Evolutionary conservation across 2,797 vertebrate species (phyloP).

Genomic region (Tachyglossus aculeatus): DNA sequence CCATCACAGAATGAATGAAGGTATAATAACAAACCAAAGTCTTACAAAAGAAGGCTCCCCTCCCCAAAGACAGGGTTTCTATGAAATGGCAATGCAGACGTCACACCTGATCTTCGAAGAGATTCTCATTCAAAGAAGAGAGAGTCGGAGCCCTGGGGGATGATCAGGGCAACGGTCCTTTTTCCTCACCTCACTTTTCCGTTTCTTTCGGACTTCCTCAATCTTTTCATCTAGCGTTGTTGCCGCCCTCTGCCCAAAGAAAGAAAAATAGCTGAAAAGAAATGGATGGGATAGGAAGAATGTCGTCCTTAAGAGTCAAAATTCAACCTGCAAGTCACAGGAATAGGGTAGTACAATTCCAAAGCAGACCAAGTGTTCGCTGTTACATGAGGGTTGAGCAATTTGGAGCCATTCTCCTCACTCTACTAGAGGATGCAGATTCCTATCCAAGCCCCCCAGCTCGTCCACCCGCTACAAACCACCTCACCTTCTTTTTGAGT

Average conservation of each 20-base stretch:
- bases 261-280: not conserved
- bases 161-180: not conserved
- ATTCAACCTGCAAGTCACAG: not conserved
- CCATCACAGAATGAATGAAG: fast-evolving
- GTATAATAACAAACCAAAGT: not conserved
- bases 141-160: fast-evolving
- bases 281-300: not conserved
- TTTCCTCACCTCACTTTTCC: slow-evolving; percentile 83
- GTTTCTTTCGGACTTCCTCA: slow-evolving; percentile 88
- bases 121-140: too few relatives aligned
- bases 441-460: fast-evolving
- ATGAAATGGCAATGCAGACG: too few relatives aligned
- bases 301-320: not conserved
- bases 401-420: not conserved
- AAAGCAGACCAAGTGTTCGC: not conserved
- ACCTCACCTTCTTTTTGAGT: slow-evolving; percentile 85
- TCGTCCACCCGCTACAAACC: too few relatives aligned
- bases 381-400: not conserved
- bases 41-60: not conserved
- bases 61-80: too few relatives aligned
- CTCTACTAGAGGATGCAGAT: not conserved
- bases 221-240: slow-evolving; percentile 97
- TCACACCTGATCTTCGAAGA: too few relatives aligned
- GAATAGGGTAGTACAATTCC: not conserved
- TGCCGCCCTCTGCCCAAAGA: slow-evolving; percentile 76